Evolutionary conservation across 2,888 invertebrate genomes (phyloP), one percentile per base, ranked within the genome.

Genomic region (Leptinotarsa haldemani): DNA sequence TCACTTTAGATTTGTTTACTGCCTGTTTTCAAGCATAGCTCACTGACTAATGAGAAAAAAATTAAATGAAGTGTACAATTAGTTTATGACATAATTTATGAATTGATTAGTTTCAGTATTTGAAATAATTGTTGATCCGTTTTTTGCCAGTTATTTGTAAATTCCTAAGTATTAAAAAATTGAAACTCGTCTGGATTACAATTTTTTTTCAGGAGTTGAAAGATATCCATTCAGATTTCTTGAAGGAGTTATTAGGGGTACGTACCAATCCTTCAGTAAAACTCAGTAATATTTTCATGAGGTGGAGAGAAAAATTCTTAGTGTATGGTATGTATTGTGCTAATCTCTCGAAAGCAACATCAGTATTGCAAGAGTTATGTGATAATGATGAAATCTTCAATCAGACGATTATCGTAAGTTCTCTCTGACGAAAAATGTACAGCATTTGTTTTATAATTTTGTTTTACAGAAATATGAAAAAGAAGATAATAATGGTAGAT

Each of bases 241-340:
- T 95, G 74, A 91, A 92, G 61, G 96, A 97, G 84, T 88, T 98
- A 78, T 90, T 92, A 71, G 92, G 93, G 85, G 94, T 95, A 15
- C 91, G 93, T 40, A 90, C 90, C 50, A 90, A 76, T 90, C 91
- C 85, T 89, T 91, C 75, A 88, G 89, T 87, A 22, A 90, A 89
- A 82, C 88, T 97, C 69, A 94, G 95, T 66, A 94, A 94, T 86
- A 95, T 96, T 77, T 98, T 99, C 89, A 91, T 97, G 67, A 93
- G 94, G 81, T 97, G 95, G 92, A 93, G 97, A 82, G 95, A 96
- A 85, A 93, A 94, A 76, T 94, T 99, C 86, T 91, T 98, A 50
- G 91, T 97, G 71, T 99, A 99, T 85, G 98, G 98, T 16, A 95
- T 95, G 84, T 99, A 98, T 88, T 99, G 99, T 89, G 95, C 98